phyloP scores from a whole-genome alignment of 2,888 invertebrate species.

The Sinhomidia bicolor region DNA sequence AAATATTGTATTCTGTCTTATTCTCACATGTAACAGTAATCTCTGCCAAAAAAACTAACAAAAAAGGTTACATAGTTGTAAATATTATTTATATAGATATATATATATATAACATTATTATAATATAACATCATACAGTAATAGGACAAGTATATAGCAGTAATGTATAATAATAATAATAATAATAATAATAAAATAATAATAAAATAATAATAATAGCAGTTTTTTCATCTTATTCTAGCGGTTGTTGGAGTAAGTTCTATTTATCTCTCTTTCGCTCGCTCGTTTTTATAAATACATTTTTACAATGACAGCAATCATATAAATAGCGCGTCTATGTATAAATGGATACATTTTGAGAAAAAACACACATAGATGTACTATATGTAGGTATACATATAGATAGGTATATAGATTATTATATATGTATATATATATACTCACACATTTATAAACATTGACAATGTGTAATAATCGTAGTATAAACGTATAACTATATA shows the following conservation, averaged over 20 bases:
- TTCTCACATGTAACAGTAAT: slow-evolving; percentile 70
- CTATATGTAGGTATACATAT: slow-evolving; percentile 10
- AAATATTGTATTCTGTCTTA: slow-evolving; percentile 71
- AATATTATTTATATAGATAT: slow-evolving; percentile 31
- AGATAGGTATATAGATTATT: slow-evolving; percentile 4
- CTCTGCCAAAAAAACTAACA: slow-evolving; percentile 66
- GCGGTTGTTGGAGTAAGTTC: slow-evolving; percentile 17
- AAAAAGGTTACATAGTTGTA: slow-evolving; percentile 55
- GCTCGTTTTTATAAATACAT: slow-evolving; percentile 35
- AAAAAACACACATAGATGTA: slow-evolving; percentile 9
- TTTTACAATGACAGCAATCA: slow-evolving; percentile 46
- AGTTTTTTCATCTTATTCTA: slow-evolving; percentile 2
- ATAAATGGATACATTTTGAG: slow-evolving; percentile 50
- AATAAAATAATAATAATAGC: too few species aligned
- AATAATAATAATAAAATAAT: too few species aligned
- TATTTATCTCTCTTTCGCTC: slow-evolving; percentile 20
- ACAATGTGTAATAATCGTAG: neutral
- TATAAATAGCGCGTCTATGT: slow-evolving; percentile 49
- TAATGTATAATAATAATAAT: slow-evolving; percentile 35
- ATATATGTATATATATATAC: neutral
- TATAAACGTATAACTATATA: slow-evolving; percentile 22
- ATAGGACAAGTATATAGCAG: slow-evolving; percentile 40
- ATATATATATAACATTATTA: slow-evolving; percentile 18
- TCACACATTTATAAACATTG: neutral
- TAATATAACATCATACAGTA: neutral